Conservation (phyloP, 2,797 vertebrate genomes). For the Craterocephalus amniculus region DNA sequence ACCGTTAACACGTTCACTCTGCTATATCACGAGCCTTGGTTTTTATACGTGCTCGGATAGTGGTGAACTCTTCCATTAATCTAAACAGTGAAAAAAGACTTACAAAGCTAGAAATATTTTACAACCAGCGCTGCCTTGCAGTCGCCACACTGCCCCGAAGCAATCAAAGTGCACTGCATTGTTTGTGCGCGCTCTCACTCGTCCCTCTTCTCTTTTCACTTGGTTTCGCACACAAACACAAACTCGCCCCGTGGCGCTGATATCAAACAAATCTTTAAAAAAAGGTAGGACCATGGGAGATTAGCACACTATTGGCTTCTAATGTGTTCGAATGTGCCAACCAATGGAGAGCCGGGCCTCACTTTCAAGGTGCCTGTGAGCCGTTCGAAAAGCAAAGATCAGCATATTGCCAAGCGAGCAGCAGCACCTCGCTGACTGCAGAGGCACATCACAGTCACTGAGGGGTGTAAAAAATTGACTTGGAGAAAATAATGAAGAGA, state of each 20-base stretch:
- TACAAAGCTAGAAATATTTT: constrained; percentile 17
- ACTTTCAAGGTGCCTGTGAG: constrained; percentile 69
- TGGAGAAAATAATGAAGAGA: not conserved
- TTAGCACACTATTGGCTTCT: constrained; percentile 64
- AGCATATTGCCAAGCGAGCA: constrained; percentile 38
- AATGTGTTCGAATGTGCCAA: constrained; percentile 62
- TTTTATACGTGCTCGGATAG: constrained; percentile 34
- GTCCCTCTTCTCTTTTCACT: constrained; percentile 10
- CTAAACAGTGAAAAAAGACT: constrained; percentile 4
- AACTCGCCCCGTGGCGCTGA: constrained; percentile 47
- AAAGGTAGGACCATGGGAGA: constrained; percentile 65
- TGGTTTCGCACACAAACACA: constrained; percentile 1
- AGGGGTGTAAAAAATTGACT: constrained; percentile 6
- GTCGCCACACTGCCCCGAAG: constrained; percentile 29
- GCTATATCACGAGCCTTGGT: constrained; percentile 28
- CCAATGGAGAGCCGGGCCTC: constrained; percentile 47
- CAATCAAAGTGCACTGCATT: constrained; percentile 14
- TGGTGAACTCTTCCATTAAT: constrained; percentile 37
- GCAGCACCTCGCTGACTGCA: constrained; percentile 43
- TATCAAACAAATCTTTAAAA: constrained; percentile 76
- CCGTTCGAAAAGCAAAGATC: constrained; percentile 61
- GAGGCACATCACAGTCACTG: constrained; percentile 26
- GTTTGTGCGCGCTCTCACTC: constrained; percentile 1
- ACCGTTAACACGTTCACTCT: constrained; percentile 59
- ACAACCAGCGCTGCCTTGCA: constrained; percentile 6